Evolutionary conservation across 1,140 invertebrate genomes (phyloP).

Genomic region (Cydia strobilella): DNA sequence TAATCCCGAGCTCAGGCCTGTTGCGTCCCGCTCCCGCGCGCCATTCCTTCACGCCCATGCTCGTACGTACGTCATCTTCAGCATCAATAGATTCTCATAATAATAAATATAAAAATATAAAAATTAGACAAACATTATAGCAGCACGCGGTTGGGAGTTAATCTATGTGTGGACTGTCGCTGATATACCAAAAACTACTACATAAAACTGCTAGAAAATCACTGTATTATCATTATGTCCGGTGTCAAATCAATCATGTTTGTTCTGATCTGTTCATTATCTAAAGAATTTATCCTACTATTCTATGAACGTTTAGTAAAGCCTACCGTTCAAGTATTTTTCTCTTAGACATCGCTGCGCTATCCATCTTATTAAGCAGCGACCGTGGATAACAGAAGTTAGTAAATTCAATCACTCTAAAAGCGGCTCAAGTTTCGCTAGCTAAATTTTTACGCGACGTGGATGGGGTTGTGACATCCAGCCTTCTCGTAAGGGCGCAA

Average conservation of each 20-base stretch:
- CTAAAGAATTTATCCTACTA: background rate
- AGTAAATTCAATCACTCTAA: slow-evolving; percentile 25
- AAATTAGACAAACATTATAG: no score
- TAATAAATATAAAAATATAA: background rate
- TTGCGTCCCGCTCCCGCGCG: slow-evolving; percentile 66
- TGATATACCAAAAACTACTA: no score
- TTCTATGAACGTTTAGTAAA: background rate
- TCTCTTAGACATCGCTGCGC: slow-evolving; percentile 35
- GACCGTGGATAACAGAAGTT: slow-evolving; percentile 7
- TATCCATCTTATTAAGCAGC: slow-evolving; percentile 7
- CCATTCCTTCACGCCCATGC: slow-evolving; percentile 25
- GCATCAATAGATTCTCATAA: background rate
- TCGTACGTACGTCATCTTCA: slow-evolving; percentile 1
- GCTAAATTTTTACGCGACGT: slow-evolving; percentile 22
- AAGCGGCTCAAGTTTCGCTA: slow-evolving; percentile 13
- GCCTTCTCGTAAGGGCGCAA: slow-evolving; percentile 10
- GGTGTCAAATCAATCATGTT: background rate
- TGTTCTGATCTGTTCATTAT: background rate
- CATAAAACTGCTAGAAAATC: no score
- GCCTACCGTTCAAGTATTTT: background rate
- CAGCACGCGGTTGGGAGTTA: no score
- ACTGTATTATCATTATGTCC: background rate
- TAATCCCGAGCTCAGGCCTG: slow-evolving; percentile 73
- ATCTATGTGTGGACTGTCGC: no score
- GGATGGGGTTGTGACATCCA: slow-evolving; percentile 30